These are phyloP conservation scores for Thereva nobilitata DNA, from an alignment of 2,888 invertebrate species.

Conservation along the genomic window DNA sequence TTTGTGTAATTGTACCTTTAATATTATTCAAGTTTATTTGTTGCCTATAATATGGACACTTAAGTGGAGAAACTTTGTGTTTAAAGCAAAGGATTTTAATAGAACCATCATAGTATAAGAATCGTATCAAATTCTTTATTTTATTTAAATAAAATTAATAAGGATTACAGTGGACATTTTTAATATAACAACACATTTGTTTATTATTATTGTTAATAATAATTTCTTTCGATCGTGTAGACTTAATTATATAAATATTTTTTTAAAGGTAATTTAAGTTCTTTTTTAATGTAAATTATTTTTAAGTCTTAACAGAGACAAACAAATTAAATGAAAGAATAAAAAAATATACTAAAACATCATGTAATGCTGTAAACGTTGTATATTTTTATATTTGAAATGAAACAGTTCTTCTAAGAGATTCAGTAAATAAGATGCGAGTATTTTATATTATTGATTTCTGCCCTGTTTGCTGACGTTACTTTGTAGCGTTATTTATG, in stretches of 20 bases:
- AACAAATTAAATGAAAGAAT: constrained; percentile 17
- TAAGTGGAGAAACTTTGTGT: constrained; percentile 19
- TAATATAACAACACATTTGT: constrained; percentile 14
- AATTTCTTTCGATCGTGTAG: constrained; percentile 26
- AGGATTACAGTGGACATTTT: constrained; percentile 20
- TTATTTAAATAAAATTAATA: constrained; percentile 23
- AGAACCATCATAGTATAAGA: constrained; percentile 28
- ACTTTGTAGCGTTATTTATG: too few relatives aligned
- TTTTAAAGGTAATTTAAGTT: constrained; percentile 31
- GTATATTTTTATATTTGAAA: too few relatives aligned
- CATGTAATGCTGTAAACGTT: too few relatives aligned
- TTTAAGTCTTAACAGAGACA: constrained; percentile 30
- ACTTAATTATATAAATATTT: constrained; percentile 31
- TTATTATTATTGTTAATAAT: constrained; percentile 31
- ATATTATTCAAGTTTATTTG: constrained; percentile 21
- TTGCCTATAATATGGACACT: constrained; percentile 14
- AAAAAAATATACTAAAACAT: constrained; percentile 25
- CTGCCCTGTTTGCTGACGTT: too few relatives aligned
- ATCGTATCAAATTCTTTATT: constrained; percentile 23
- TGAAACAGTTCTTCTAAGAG: too few relatives aligned
- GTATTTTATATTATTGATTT: too few relatives aligned
- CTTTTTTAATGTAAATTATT: constrained; percentile 34
- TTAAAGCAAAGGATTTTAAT: constrained; percentile 24
- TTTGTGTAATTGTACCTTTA: constrained; percentile 27
- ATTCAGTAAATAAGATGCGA: too few relatives aligned